Evolutionary conservation across 2,113 vertebrate species (phyloP), one percentile per base, ranked within the genome.

Genomic region (Python bivittatus): DNA sequence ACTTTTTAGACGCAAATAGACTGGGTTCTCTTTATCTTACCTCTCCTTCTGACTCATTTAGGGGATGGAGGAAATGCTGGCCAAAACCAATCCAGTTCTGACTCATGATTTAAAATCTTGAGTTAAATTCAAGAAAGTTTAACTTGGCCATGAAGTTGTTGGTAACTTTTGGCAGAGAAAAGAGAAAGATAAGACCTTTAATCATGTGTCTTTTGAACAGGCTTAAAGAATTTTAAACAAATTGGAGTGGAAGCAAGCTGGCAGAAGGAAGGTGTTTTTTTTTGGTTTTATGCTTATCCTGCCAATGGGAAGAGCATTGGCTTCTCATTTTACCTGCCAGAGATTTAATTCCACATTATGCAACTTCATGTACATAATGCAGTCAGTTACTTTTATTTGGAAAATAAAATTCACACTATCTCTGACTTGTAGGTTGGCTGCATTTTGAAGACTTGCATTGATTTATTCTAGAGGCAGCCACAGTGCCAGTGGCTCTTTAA

Each of bases 11-110:
- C 94, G 94, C 22, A 94, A 13, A 95, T 93, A 57, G 91, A 89
- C 48, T 0, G 86, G 11, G 83, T 44, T 56, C 38, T 92, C 61
- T 88, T 88, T 52, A 15, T 48, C 91, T 86, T 56, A 38, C 84
- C 93, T 94, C 91, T 93, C 94, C 93, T 96, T 86, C 0, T 96
- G 97, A 97, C 94, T 96, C 96, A 97, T 89, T 52, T 44, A 7
- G 23, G 7, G 2, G 13, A 38, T 2, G 33, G 54, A 86, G 6
- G 53, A 44, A 44, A 90, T 60, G 88, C 44, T 90, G 92, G 93
- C 92, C 86, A 61, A 6, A 85, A 84, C 83, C 87, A 68, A 84
- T 91, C 92, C 94, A 23, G 0, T 91, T 0, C 10, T 97, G 97
- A 97, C 92, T 96, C 96, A 97, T 87, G 8, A 0, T 68, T 88